Evolutionary conservation across 2,888 invertebrate genomes (phyloP), one percentile per base, ranked within the genome.

Genomic region (Hylaea fasciaria): DNA sequence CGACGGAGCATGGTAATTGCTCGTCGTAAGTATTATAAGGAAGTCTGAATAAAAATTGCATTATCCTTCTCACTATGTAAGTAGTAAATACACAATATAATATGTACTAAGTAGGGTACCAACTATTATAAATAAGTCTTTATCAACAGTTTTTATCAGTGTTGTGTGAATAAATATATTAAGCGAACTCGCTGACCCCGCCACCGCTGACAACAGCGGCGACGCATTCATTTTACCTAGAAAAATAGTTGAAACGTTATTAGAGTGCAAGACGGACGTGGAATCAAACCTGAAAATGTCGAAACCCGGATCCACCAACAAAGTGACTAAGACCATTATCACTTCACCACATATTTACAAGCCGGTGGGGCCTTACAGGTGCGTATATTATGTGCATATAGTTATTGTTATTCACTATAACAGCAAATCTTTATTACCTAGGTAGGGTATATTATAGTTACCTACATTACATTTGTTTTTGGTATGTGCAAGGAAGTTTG

Each of bases 351-450:
- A 94, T 71, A 95, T 96, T 48, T 96, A 96, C 59, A 94, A 94
- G 79, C 96, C 97, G 4, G 95, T 96, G 59, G 96, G 96, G 32
- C 96, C 97, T 1, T 97, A 96, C 92, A 97, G 95, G 96, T 96
- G 89, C 85, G 89, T 84, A 62, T 10, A 32, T 32, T 32, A 32
- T 7, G 3, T 28, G 28, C 3, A 28, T 28, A 5, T 28, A 5
- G 7, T 28, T n/a, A n/a, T n/a, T n/a, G n/a, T n/a, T n/a, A n/a
- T n/a, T n/a, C n/a, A n/a, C n/a, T n/a, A 5, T 22, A 22, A 22
- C 5, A 22, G 22, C 5, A 5, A 22, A 22, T 22, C 5, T 22
- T 22, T 22, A 22, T 22, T 22, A 22, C 22, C 22, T 22, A 22
- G 22, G n/a, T n/a, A n/a, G n/a, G n/a, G n/a, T n/a, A n/a, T n/a